Conservation (phyloP, 2,888 invertebrate genomes). For the Leucophenga montana region DNA sequence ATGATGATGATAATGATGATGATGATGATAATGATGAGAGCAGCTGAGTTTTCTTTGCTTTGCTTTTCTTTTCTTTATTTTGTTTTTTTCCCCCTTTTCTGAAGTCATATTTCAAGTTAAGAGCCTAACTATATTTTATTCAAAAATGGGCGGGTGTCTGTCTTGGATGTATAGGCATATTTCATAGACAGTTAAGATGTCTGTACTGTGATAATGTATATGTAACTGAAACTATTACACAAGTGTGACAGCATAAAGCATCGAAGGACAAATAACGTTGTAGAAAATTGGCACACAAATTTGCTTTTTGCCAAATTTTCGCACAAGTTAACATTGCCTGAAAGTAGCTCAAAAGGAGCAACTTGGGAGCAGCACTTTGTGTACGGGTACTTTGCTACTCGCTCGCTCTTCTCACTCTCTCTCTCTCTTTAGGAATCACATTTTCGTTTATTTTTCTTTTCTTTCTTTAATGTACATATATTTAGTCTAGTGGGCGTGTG, state of each 20-base stretch:
- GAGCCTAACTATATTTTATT: background rate
- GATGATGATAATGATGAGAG: background rate
- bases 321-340: constrained; percentile 29
- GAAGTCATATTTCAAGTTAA: background rate
- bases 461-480: too few species aligned
- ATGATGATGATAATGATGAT: too few species aligned
- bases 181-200: constrained; percentile 50
- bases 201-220: constrained; percentile 4
- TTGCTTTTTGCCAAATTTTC: constrained; percentile 46
- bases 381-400: background rate
- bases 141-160: too few species aligned
- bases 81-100: too few species aligned
- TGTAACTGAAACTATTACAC: too few species aligned
- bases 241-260: too few species aligned
- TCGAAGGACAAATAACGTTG: constrained; percentile 2
- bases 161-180: too few species aligned
- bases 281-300: constrained; percentile 5
- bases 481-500: too few species aligned
- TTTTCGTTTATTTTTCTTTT: too few species aligned
- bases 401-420: background rate
- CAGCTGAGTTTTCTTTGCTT: background rate
- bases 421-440: too few species aligned
- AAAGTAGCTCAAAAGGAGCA: constrained; percentile 9
- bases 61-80: too few species aligned
- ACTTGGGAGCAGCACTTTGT: background rate